A percentile compares a stretch with the other conserved stretches of the same genome.
These are phyloP conservation scores for Sebastes jordani DNA, from an alignment of 2,797 vertebrate species.

Conservation along the genomic window DNA sequence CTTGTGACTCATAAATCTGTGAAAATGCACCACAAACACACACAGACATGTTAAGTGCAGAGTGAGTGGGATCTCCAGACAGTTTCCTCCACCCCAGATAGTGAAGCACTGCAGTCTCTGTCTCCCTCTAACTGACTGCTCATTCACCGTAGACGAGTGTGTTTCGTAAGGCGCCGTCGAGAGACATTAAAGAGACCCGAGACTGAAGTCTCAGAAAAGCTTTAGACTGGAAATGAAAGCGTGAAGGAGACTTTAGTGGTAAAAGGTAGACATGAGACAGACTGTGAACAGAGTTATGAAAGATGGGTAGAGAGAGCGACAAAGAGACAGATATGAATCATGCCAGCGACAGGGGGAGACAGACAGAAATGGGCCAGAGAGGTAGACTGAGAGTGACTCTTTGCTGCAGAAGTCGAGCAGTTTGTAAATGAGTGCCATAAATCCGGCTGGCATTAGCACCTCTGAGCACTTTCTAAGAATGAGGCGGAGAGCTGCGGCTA, in stretches of 20 bases:
- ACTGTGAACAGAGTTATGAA: background rate
- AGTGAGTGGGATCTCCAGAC: slow-evolving; percentile 54
- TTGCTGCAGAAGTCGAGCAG: slow-evolving; percentile 34
- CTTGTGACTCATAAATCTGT: slow-evolving; percentile 19
- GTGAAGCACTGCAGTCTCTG: slow-evolving; percentile 63
- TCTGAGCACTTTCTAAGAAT: slow-evolving; percentile 70
- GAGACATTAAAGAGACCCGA: slow-evolving; percentile 25
- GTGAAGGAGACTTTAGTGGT: background rate
- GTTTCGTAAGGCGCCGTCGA: slow-evolving; percentile 39
- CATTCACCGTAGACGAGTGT: slow-evolving; percentile 47
- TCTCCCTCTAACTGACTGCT: slow-evolving; percentile 42
- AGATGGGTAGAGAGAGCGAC: background rate
- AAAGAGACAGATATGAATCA: background rate
- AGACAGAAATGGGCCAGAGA: background rate
- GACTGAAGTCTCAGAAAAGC: slow-evolving; percentile 17
- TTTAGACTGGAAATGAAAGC: slow-evolving; percentile 4
- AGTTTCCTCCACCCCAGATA: slow-evolving; percentile 46
- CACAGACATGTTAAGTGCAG: slow-evolving; percentile 2
- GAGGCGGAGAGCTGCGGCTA: slow-evolving; percentile 54
- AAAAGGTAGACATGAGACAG: slow-evolving; percentile 4
- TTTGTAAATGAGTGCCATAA: slow-evolving; percentile 66
- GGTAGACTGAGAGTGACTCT: background rate
- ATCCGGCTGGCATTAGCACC: slow-evolving; percentile 61
- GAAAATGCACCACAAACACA: background rate
- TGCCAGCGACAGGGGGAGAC: background rate